phyloP scores from a whole-genome alignment of 1,140 invertebrate genomes.

The Hormaphis cornu region DNA sequence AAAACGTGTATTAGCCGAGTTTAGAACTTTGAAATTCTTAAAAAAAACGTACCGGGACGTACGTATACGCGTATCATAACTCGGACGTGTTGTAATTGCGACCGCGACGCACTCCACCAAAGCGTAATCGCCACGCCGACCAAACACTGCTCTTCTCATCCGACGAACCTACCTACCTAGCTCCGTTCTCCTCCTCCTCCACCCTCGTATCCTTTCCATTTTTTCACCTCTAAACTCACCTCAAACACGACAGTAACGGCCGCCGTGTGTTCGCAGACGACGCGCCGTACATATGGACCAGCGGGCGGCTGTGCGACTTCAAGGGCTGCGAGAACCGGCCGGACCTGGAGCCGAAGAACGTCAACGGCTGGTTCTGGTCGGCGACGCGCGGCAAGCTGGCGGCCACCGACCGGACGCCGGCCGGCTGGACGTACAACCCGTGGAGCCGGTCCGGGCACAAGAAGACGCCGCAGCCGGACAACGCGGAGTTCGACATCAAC shows the following conservation, averaged over 20 bases:
- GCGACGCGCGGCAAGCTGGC: slow-evolving; percentile 78
- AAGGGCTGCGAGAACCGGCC: slow-evolving; percentile 77
- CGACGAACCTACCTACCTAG: too few relatives aligned
- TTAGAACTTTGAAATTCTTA: too few relatives aligned
- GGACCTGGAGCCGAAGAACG: slow-evolving; percentile 73
- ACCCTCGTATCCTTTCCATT: too few relatives aligned
- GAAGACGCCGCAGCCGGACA: slow-evolving; percentile 76
- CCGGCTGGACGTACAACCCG: slow-evolving; percentile 66
- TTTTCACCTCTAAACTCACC: too few relatives aligned
- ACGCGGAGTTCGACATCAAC: slow-evolving; percentile 85
- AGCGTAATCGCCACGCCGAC: too few relatives aligned
- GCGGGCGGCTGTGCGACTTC: slow-evolving; percentile 82
- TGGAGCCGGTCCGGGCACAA: slow-evolving; percentile 85
- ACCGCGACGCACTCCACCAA: too few relatives aligned
- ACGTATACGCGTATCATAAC: too few relatives aligned
- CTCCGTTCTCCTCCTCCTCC: too few relatives aligned
- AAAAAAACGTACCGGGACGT: too few relatives aligned
- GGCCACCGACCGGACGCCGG: slow-evolving; percentile 63
- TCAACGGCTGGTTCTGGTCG: slow-evolving; percentile 89
- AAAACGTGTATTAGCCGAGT: too few relatives aligned
- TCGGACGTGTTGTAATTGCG: too few relatives aligned
- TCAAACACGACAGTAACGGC: background rate
- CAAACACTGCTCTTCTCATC: too few relatives aligned
- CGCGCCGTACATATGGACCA: slow-evolving; percentile 87
- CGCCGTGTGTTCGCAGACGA: slow-evolving; percentile 51